Evolutionary conservation across 2,113 vertebrate genomes (phyloP), one percentile per base, ranked within the genome.

Genomic region (Paratilapia polleni): DNA sequence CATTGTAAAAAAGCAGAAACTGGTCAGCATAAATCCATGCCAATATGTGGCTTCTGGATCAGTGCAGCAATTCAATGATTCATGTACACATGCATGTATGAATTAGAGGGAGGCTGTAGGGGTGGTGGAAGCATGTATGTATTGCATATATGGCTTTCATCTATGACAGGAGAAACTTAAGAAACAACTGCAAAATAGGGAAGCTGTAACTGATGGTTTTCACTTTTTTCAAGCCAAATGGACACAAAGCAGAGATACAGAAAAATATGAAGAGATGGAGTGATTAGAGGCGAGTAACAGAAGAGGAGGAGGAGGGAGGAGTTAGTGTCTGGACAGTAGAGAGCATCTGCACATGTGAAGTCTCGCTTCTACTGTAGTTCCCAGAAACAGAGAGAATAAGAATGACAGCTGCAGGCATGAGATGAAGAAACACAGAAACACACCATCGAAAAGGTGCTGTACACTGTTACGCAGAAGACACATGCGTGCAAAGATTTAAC

Each of bases 131-230:
- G 47, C 68, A 73, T 73, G 68, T 12, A 73, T 73, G 43, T 13
- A 31, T 73, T 20, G 26, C 24, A 31, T 47, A 41, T 49, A 68
- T 31, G 49, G 36, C 49, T 75, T 73, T 52, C 26, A 73, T 52
- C 19, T 52, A 47, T 24, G 13, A 19, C n/a, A 54, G 47, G 26
- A 34, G 47, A 9, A 54, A 54, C 26, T n/a, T 73, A 19, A 52
- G 52, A 82, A 59, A 41, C 31, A 81, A 15, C 36, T 13, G 10
- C 6, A 80, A 38, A 64, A 82, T 43, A 57, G 14, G 10, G 82
- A 60, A 83, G 26, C 17, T 57, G 28, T 15, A 62, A 61, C 15
- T 58, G 82, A 85, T 78, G 84, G 82, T 82, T 88, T 28, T 52
- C 22, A 12, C 78, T 85, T 68, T 76, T 11, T 70, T 90, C 22